These are phyloP conservation scores for Anser brachyrhynchus DNA, from an alignment of 2,113 vertebrate genomes.

Conservation along the genomic window DNA sequence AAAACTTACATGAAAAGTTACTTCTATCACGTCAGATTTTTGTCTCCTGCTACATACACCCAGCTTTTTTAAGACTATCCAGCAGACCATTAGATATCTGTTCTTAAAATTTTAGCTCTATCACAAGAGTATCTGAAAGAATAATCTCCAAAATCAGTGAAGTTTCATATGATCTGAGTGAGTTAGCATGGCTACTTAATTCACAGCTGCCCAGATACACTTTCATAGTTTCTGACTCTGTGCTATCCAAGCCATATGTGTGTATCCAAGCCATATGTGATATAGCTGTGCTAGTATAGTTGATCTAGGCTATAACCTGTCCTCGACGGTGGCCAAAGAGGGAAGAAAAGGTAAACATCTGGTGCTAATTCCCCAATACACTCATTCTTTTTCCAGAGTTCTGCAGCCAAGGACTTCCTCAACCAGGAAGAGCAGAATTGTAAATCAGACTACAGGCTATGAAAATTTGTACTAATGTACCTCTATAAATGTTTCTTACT, in stretches of 20 bases:
- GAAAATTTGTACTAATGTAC: neutral
- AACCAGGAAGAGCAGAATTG: neutral
- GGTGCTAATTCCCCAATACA: neutral
- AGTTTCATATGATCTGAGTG: accelerated
- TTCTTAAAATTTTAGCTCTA: neutral
- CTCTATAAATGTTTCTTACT: neutral
- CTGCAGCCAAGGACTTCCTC: neutral
- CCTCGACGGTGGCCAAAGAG: neutral
- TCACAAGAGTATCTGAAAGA: neutral
- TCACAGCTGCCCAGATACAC: neutral
- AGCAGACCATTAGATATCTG: neutral
- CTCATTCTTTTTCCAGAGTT: neutral
- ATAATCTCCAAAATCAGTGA: neutral
- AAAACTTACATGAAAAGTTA: neutral
- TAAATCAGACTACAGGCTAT: neutral
- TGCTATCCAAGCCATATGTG: neutral
- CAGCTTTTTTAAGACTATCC: neutral
- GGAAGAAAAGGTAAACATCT: neutral
- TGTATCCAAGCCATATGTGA: neutral
- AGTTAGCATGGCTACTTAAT: neutral
- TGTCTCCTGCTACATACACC: neutral
- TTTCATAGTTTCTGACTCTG: neutral
- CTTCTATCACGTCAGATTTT: neutral
- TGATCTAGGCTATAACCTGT: neutral
- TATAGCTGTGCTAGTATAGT: neutral